phyloP scores from a whole-genome alignment of 1,140 invertebrate species.

The Euura lappo region DNA sequence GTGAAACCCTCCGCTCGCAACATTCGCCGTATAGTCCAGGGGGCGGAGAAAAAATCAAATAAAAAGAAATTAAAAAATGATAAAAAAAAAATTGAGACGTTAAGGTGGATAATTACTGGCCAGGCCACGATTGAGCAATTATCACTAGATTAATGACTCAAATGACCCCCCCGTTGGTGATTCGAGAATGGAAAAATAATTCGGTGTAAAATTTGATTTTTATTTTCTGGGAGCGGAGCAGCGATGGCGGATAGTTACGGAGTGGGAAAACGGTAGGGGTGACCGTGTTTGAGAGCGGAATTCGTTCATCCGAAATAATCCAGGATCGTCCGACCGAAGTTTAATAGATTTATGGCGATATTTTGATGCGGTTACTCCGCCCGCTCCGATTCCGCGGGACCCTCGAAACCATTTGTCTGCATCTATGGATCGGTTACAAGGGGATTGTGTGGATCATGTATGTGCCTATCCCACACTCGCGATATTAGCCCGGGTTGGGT shows the following conservation, averaged over 20 bases:
- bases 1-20: slow-evolving; percentile 18
- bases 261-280: no score
- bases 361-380: slow-evolving; percentile 25
- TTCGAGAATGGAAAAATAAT: no score
- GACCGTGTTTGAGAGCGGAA: slow-evolving; percentile 15
- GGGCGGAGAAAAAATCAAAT: not conserved
- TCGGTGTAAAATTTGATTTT: no score
- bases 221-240: no score
- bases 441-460: no score
- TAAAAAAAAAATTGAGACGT: slow-evolving; percentile 25
- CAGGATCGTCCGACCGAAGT: slow-evolving; percentile 28
- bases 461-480: not conserved
- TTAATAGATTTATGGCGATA: slow-evolving; percentile 29
- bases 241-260: no score
- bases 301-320: slow-evolving; percentile 35
- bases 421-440: no score
- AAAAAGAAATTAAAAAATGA: slow-evolving; percentile 17
- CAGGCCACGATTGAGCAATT: slow-evolving; percentile 5
- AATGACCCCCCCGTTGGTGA: no score
- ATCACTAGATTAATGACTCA: not conserved
- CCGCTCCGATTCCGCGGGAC: not conserved
- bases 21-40: slow-evolving; percentile 12
- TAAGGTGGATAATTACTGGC: not conserved
- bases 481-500: not conserved
- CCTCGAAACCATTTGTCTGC: no score